Conservation (phyloP, 2,113 vertebrate genomes). For the Nycticebus coucang region DNA sequence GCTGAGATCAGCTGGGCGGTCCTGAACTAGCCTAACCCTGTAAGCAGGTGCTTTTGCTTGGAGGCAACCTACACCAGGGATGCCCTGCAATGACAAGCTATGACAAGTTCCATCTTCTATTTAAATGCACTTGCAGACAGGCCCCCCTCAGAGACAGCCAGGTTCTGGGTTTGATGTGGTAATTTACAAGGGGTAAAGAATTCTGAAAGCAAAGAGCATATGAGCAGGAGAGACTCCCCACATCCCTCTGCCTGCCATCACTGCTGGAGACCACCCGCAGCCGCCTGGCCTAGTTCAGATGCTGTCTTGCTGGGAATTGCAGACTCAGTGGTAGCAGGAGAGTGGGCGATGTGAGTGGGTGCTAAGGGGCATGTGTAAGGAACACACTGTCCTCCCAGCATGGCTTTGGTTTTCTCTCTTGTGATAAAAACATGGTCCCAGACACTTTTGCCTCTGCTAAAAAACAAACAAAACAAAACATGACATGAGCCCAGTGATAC, state of each 20-base stretch:
- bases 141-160: background rate
- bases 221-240: background rate
- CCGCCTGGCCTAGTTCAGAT: background rate
- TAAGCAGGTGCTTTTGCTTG: fast-evolving
- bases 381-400: background rate
- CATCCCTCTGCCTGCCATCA: background rate
- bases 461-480: background rate
- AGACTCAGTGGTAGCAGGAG: background rate
- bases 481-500: background rate
- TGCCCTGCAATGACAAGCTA: background rate
- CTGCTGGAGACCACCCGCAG: fast-evolving
- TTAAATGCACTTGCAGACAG: background rate
- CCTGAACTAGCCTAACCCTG: fast-evolving
- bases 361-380: background rate
- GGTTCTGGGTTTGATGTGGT: background rate
- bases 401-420: background rate
- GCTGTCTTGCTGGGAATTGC: background rate
- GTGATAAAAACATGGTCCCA: background rate
- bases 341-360: fast-evolving
- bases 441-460: background rate
- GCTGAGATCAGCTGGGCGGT: fast-evolving
- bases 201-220: background rate
- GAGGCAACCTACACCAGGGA: too few species aligned
- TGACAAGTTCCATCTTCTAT: background rate
- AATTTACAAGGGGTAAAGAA: background rate